Conservation (phyloP, 2,113 vertebrate species). For the Hydropotes inermis region DNA sequence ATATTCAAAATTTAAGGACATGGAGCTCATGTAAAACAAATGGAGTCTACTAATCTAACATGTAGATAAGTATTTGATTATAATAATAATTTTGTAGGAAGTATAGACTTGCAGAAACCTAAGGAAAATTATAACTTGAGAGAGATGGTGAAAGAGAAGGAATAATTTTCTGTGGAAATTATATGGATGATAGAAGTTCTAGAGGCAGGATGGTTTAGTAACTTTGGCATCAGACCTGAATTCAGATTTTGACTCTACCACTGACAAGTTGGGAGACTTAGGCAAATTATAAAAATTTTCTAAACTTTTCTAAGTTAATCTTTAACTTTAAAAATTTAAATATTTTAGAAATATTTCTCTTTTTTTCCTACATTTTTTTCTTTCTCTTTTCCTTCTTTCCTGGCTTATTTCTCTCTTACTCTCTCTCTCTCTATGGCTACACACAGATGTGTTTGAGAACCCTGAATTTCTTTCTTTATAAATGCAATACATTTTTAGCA, state of each 20-base stretch:
- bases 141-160: background rate
- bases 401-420: background rate
- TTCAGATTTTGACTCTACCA: background rate
- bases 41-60: background rate
- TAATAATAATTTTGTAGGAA: slow-evolving; percentile 1
- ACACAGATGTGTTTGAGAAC: background rate
- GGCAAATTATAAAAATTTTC: background rate
- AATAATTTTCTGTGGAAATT: slow-evolving; percentile 16
- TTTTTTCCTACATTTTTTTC: background rate
- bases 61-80: slow-evolving; percentile 11
- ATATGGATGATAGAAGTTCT: background rate
- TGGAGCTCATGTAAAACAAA: background rate
- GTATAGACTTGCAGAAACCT: background rate
- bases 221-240: background rate
- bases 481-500: background rate
- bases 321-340: background rate
- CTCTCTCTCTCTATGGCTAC: background rate
- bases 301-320: background rate
- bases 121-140: background rate
- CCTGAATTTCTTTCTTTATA: background rate
- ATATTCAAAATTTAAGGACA: slow-evolving; percentile 23
- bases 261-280: background rate
- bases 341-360: background rate
- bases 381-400: background rate
- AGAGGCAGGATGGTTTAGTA: background rate